phyloP scores from a whole-genome alignment of 2,797 vertebrate genomes.

The Melopsittacus undulatus region DNA sequence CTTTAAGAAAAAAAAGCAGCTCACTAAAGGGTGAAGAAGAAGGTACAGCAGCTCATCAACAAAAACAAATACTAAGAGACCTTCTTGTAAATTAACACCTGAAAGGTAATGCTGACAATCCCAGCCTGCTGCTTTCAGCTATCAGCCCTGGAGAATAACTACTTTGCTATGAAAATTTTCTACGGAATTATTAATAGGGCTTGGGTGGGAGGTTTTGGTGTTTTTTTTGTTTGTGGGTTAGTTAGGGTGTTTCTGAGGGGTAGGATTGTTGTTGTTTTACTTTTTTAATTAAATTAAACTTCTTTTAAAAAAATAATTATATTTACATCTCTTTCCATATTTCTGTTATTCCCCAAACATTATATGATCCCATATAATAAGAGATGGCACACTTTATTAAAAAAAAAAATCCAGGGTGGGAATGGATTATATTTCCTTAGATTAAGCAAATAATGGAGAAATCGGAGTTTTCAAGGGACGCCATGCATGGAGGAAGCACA shows the following conservation, averaged over 20 bases:
- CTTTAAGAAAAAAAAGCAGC: background rate
- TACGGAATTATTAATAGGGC: background rate
- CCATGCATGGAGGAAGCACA: background rate
- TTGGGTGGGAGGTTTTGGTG: background rate
- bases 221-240: background rate
- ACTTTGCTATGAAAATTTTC: background rate
- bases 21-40: background rate
- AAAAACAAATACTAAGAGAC: background rate
- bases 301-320: background rate
- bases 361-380: background rate
- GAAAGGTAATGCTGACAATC: background rate
- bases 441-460: background rate
- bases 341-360: background rate
- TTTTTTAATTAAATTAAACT: background rate
- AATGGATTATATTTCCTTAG: background rate
- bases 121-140: background rate
- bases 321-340: background rate
- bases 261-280: background rate
- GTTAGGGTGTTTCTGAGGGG: too few relatives aligned
- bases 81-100: background rate
- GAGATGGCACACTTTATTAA: background rate
- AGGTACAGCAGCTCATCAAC: background rate
- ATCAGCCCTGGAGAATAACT: background rate
- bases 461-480: background rate
- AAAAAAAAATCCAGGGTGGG: background rate